Evolutionary conservation across 1,140 invertebrate genomes (phyloP), one percentile per base, ranked within the genome.

Genomic region (Hylyphantes graminicola): DNA sequence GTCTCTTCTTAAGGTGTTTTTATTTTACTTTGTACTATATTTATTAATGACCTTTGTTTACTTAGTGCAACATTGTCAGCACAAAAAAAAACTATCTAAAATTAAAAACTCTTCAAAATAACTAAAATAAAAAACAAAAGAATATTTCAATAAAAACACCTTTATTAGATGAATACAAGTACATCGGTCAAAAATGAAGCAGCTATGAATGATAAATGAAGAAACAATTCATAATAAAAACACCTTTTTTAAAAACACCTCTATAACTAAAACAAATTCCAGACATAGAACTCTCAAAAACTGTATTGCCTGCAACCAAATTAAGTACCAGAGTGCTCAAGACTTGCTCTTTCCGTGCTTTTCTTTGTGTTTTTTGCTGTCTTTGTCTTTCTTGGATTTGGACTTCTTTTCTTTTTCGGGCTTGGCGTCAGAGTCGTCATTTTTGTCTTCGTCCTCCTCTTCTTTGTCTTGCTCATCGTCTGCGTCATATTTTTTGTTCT

Each of bases 331-430:
- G 19, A 74, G 15, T 19, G 63, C 57, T 83, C 72, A 83, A 55
- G 80, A 65, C 35, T 83, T 61, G 51, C 55, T 83, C 13, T 83
- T 83, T 7, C 80, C 72, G 65, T 83, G 80, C 61, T 67, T 74
- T 74, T 74, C 72, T 78, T 83, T 83, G 35, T 83, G 70, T 50
- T 83, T 83, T 65, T 83, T 72, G n/a, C 68, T 83, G 65, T 83
- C 72, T 72, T 85, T 72, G 11, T 85, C 75, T 77, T 85, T 77
- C 35, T 77, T 77, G 7, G 64, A 67, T 55, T 84, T 84, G 11
- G 55, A 70, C 64, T 85, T 85, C 54, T 85, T 77, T 17, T 85
- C 75, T 35, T 83, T 83, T n/a, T 83, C 80, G 59, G 72, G 54
- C n/a, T 85, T 77, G 17, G 50, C 75, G 51, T 85, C 82, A 53